Conservation (phyloP, 2,113 vertebrate species). For the Salminus brasiliensis region DNA sequence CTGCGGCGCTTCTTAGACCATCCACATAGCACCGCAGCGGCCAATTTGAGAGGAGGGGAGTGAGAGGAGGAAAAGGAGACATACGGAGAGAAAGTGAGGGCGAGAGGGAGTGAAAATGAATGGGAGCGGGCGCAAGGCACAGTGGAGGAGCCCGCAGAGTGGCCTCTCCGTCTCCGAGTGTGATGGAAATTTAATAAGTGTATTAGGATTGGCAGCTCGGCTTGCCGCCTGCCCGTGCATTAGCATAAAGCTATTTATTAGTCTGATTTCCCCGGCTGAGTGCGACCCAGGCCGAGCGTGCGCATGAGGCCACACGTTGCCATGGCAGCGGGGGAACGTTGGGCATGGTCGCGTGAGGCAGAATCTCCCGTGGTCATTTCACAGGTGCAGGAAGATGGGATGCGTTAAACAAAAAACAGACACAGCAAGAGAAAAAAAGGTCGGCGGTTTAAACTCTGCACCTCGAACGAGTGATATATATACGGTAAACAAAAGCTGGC, state of each 20-base stretch:
- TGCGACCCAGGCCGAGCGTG: conserved; percentile 49
- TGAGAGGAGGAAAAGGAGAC: not conserved
- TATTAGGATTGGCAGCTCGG: conserved; percentile 82
- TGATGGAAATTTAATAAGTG: conserved; percentile 70
- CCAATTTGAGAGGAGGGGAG: not conserved
- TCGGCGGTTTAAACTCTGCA: not conserved
- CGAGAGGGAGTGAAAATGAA: not conserved
- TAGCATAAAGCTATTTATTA: conserved; percentile 88
- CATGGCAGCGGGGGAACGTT: conserved; percentile 56
- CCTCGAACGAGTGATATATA: too few relatives aligned
- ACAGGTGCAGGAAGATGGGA: conserved; percentile 45
- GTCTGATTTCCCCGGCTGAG: conserved; percentile 77
- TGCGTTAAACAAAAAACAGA: conserved; percentile 27
- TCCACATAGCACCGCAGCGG: conserved; percentile 16
- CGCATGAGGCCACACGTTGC: conserved; percentile 58
- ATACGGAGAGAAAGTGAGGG: not conserved
- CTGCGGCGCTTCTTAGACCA: not conserved
- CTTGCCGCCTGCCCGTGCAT: conserved; percentile 67
- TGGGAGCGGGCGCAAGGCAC: conserved; percentile 6
- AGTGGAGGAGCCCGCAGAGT: conserved; percentile 30
- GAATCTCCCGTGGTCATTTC: conserved; percentile 65
- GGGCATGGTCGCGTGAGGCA: conserved; percentile 51
- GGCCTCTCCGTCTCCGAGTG: conserved; percentile 45
- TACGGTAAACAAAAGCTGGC: not conserved
- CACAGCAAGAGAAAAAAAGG: conserved; percentile 32